Base-by-base conservation (phyloP, 1,140 invertebrate species). In the Saccostrea cuccullata region DNA sequence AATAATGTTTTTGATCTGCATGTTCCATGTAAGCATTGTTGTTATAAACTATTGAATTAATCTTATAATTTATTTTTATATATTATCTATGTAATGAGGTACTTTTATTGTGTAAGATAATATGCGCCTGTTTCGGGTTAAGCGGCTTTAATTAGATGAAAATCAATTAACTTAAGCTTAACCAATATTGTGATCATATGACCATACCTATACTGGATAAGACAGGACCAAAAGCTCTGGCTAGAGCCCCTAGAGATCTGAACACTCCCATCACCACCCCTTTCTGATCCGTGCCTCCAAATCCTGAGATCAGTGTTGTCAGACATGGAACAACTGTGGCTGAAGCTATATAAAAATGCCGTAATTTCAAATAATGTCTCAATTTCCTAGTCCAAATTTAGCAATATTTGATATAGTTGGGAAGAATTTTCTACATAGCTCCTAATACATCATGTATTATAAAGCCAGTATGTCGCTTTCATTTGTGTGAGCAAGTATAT, bases 291-390 rank as follows among this genome's bases (percentile, higher is more conserved):
- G 96, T 96, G 30, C 97, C 92, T 36, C 98, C 98, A 94, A 97
- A 97, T 88, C 96, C 96, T 9, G 98, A 98, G 0, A 98, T 98
- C 93, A 98, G 94, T 15, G 98, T 98, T 90, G 97, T 99, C 93
- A 99, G 96, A 94, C 98, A 99, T 36, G 98, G 98, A 12, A 99
- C 98, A 77, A 98, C 98, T 94, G 98, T 97, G 8, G 98, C 97
- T 2, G 98, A 98, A 15, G 98, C 98, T 98, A 91, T 40, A 94
- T 36, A 36, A 36, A 36, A 36, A 36, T 36, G 30, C 2, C 0
- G 30, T 36, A 26, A 26, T 77, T 20, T 13, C 8, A 9, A 77
- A 23, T 30, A 13, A 77, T 77, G 6, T 30, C 4, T 30, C 5
- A 30, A 77, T 26, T 23, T 77, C 9, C 23, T 20, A 13, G 47